Evolutionary conservation across 2,888 invertebrate genomes (phyloP).

Genomic region (Sympetrum striolatum): DNA sequence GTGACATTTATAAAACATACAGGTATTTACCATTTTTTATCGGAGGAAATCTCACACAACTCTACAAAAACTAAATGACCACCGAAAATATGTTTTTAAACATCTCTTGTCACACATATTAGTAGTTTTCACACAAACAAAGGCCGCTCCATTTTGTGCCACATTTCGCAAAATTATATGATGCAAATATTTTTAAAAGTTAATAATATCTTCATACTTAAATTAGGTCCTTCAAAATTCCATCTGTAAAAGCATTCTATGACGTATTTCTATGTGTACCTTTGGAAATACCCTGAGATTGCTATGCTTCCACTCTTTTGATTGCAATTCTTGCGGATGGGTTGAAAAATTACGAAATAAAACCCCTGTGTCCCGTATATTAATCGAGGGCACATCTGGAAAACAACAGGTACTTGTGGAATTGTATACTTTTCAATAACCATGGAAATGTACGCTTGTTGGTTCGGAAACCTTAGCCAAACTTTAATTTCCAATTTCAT

Average conservation of each 20-base stretch:
- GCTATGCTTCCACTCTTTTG: conserved; percentile 15
- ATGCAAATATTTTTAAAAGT: neutral
- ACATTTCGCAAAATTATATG: conserved; percentile 40
- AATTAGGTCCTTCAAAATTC: neutral
- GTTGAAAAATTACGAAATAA: neutral
- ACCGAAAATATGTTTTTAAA: conserved; percentile 38
- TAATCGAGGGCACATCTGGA: neutral
- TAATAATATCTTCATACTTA: neutral
- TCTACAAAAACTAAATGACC: conserved; percentile 44
- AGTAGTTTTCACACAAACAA: conserved; percentile 34
- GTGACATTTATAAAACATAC: conserved; percentile 40
- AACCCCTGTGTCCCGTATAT: neutral
- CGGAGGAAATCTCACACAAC: conserved; percentile 17
- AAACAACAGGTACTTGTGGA: neutral
- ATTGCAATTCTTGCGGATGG: neutral
- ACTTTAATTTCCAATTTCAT: neutral
- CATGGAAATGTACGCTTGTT: neutral
- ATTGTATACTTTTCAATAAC: neutral
- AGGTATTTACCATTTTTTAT: conserved; percentile 16
- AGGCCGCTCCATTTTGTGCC: conserved; percentile 41
- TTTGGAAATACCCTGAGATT: conserved; percentile 43
- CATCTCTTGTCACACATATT: conserved; percentile 28
- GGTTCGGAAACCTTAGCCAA: neutral
- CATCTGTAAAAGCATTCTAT: conserved; percentile 8
- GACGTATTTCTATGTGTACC: conserved; percentile 42